Evolutionary conservation across 2,888 invertebrate species (phyloP).

Genomic region (Ichneumoninae sp.): DNA sequence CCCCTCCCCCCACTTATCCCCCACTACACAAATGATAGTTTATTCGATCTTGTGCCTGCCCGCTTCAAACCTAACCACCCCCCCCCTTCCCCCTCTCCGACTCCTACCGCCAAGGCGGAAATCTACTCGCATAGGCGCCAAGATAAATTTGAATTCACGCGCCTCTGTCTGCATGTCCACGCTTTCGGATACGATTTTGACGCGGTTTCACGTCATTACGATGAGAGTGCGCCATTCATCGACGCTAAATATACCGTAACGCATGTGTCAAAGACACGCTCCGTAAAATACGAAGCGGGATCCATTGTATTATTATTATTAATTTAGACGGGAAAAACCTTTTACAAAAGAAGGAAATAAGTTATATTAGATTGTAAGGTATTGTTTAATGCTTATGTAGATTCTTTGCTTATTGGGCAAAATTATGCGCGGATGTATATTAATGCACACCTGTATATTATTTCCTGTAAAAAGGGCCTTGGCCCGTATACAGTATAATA

Average conservation of each 20-base stretch:
- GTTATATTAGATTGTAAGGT: too few relatives aligned
- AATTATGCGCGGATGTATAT: too few relatives aligned
- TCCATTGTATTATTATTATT: background rate
- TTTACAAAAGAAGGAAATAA: background rate
- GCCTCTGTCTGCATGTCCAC: background rate
- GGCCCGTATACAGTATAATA: too few relatives aligned
- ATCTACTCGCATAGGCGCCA: background rate
- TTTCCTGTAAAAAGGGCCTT: too few relatives aligned
- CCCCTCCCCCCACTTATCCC: background rate
- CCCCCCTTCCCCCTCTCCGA: too few relatives aligned
- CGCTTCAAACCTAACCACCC: background rate
- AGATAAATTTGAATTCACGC: constrained; percentile 1
- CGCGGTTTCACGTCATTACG: background rate
- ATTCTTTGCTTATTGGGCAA: too few relatives aligned
- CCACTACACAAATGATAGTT: background rate
- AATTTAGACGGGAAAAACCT: background rate
- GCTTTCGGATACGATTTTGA: background rate
- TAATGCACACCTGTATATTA: too few relatives aligned
- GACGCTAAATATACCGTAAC: background rate
- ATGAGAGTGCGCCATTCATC: constrained; percentile 12
- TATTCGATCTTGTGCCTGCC: constrained; percentile 14
- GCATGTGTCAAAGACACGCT: background rate
- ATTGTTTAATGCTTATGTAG: too few relatives aligned
- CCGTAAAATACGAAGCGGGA: background rate
- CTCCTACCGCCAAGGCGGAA: background rate